Conservation (phyloP, 2,888 invertebrate genomes). For the Octodonta nipae region DNA sequence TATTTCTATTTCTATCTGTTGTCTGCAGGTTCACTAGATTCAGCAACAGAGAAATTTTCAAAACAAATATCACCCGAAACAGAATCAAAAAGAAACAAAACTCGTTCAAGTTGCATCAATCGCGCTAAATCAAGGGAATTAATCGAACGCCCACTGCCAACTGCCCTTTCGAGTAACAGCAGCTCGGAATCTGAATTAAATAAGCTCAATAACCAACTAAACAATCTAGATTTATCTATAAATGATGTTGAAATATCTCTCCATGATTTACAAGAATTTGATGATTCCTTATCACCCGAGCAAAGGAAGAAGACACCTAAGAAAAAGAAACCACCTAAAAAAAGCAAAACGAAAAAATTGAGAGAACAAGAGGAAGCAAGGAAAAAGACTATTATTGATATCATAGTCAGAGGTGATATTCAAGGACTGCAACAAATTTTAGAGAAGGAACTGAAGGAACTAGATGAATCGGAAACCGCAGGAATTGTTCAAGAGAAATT, state of each 20-base stretch:
- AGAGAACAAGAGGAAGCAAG: slow-evolving; percentile 23
- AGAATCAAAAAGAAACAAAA: slow-evolving; percentile 21
- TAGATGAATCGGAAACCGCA: slow-evolving; percentile 26
- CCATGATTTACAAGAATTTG: slow-evolving; percentile 36
- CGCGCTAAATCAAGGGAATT: slow-evolving; percentile 49
- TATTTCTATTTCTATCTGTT: too few relatives aligned
- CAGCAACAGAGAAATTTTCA: slow-evolving; percentile 22
- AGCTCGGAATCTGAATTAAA: slow-evolving; percentile 36
- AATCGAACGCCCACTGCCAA: slow-evolving; percentile 42
- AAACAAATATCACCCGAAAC: slow-evolving; percentile 22
- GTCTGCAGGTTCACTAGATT: slow-evolving; percentile 44
- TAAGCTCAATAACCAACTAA: slow-evolving; percentile 16
- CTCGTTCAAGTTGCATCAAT: slow-evolving; percentile 33
- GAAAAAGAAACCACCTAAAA: slow-evolving; percentile 20
- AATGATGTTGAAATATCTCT: slow-evolving; percentile 32
- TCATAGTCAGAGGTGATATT: slow-evolving; percentile 35
- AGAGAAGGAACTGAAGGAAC: slow-evolving; percentile 23
- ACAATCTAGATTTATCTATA: slow-evolving; percentile 28
- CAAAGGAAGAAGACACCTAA: slow-evolving; percentile 25
- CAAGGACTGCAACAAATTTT: slow-evolving; percentile 32
- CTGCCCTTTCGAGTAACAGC: slow-evolving; percentile 10
- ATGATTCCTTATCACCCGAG: slow-evolving; percentile 33
- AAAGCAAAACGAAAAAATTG: slow-evolving; percentile 24
- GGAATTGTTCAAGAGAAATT: slow-evolving; percentile 19
- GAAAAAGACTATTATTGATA: slow-evolving; percentile 38